Conservation (phyloP, 2,888 invertebrate genomes). For the Andrena marginata region DNA sequence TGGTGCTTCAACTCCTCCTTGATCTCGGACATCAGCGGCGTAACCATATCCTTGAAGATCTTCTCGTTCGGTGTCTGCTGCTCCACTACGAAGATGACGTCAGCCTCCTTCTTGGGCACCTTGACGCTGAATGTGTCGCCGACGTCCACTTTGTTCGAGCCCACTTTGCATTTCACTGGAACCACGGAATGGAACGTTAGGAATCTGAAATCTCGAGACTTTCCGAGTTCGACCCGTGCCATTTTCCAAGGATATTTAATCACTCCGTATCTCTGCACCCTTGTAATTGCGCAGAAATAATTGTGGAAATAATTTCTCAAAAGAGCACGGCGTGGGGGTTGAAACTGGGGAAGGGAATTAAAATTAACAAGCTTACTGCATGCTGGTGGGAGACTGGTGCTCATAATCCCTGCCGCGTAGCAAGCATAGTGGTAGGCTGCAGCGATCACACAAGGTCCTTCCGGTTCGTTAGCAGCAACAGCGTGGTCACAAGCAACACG, state of each 20-base stretch:
- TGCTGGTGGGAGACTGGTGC: slow-evolving; percentile 88
- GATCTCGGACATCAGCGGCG: slow-evolving; percentile 88
- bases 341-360: no score
- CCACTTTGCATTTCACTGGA: slow-evolving; percentile 85
- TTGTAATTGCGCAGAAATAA: neutral
- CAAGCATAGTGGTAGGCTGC: slow-evolving; percentile 90
- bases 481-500: slow-evolving; percentile 92
- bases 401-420: slow-evolving; percentile 86
- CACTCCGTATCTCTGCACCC: no score
- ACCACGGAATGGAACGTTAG: slow-evolving; percentile 4
- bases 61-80: slow-evolving; percentile 88
- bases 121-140: slow-evolving; percentile 89
- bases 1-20: slow-evolving; percentile 88
- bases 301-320: neutral
- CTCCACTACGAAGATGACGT: slow-evolving; percentile 93
- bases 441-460: slow-evolving; percentile 89
- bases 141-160: slow-evolving; percentile 85
- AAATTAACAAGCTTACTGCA: slow-evolving; percentile 86
- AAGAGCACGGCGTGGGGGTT: no score
- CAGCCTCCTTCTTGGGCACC: slow-evolving; percentile 91
- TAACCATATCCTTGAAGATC: slow-evolving; percentile 88
- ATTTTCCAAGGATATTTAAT: neutral
- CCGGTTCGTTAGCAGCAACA: slow-evolving; percentile 85
- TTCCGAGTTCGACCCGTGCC: neutral
- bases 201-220: neutral